phyloP scores from a whole-genome alignment of 2,797 vertebrate genomes.

The Natrix natrix region DNA sequence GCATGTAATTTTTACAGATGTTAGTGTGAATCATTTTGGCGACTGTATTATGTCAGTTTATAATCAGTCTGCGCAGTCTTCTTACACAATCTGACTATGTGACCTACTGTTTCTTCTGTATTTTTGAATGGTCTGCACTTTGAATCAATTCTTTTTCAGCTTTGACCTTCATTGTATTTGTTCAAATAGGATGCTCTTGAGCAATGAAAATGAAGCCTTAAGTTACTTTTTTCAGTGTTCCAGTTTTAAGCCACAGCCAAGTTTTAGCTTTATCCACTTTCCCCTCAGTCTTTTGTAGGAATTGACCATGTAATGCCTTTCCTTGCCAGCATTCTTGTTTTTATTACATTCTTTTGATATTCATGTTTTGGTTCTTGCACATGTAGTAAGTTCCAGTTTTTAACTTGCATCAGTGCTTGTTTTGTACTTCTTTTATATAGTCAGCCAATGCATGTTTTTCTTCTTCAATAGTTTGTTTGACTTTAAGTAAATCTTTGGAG shows the following conservation, averaged over 20 bases:
- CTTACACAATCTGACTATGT: neutral
- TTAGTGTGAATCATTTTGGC: neutral
- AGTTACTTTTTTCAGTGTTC: neutral
- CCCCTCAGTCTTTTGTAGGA: neutral
- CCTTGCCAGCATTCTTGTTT: neutral
- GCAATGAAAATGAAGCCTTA: neutral
- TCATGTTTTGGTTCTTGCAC: neutral
- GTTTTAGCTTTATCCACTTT: neutral
- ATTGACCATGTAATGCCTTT: neutral
- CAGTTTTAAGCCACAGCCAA: neutral
- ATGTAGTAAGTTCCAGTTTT: neutral
- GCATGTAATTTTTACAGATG: neutral
- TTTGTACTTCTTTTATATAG: neutral
- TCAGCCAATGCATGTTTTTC: neutral
- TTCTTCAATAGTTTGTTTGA: neutral
- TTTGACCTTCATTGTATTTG: neutral
- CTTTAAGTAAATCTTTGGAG: neutral
- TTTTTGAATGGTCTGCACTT: neutral
- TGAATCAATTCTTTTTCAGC: neutral
- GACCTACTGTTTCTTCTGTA: neutral
- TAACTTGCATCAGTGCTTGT: neutral
- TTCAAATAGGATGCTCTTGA: neutral
- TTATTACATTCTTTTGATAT: neutral
- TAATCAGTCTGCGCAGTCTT: neutral
- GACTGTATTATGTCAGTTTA: neutral